phyloP scores from a whole-genome alignment of 1,140 invertebrate genomes.

The Trigoniulus corallinus region DNA sequence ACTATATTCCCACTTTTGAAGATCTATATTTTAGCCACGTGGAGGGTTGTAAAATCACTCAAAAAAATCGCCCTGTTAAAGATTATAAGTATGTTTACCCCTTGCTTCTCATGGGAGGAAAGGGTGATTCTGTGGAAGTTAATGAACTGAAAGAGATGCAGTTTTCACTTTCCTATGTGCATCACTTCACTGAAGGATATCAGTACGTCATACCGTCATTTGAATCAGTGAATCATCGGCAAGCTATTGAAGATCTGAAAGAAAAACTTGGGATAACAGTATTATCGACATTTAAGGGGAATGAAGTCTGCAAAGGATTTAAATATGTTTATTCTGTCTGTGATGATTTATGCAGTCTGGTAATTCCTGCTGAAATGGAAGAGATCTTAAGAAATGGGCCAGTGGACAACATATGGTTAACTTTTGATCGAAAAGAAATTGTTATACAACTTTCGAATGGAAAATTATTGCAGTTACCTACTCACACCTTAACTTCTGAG shows the following conservation, averaged over 20 bases:
- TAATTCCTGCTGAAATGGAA: constrained; percentile 55
- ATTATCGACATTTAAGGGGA: background rate
- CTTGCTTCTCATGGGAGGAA: constrained; percentile 8
- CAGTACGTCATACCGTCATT: constrained; percentile 8
- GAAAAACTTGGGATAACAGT: background rate
- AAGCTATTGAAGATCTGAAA: background rate
- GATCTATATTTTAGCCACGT: constrained; percentile 2
- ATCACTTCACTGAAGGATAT: constrained; percentile 5
- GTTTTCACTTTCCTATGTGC: constrained; percentile 2
- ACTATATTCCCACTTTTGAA: constrained; percentile 3
- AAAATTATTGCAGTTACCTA: constrained; percentile 38
- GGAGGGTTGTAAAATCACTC: constrained; percentile 14
- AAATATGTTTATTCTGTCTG: constrained; percentile 49
- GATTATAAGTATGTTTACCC: constrained; percentile 36
- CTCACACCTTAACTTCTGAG: constrained; percentile 3
- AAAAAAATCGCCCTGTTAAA: constrained; percentile 32
- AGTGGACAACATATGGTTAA: constrained; percentile 53
- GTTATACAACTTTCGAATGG: constrained; percentile 51
- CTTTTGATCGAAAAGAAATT: constrained; percentile 51
- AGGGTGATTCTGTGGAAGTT: constrained; percentile 5
- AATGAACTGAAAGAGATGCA: background rate
- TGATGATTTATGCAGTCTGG: constrained; percentile 48
- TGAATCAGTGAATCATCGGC: constrained; percentile 8
- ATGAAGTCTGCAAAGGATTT: constrained; percentile 10
- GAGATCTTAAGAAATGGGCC: constrained; percentile 56